phyloP scores from a whole-genome alignment of 2,888 invertebrate genomes.

The Drosophila siamana region DNA sequence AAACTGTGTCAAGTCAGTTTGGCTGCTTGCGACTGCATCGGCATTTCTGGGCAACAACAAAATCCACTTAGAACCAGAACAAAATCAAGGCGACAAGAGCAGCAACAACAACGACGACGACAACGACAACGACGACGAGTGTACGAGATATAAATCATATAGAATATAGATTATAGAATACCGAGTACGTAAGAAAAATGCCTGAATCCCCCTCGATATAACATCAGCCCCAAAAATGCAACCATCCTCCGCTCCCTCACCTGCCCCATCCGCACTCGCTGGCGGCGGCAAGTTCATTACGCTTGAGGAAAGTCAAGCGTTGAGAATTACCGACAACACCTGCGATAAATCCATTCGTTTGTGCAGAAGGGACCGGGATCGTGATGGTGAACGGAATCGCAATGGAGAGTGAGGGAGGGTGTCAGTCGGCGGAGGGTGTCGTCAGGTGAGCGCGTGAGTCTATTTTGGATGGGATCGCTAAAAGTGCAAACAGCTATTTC shows the following conservation, averaged over 20 bases:
- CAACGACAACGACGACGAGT: neutral
- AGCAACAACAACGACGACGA: neutral
- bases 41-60: constrained; percentile 36
- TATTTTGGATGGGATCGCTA: constrained; percentile 62
- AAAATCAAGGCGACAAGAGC: constrained; percentile 52
- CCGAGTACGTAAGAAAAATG: constrained; percentile 35
- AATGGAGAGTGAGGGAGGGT: neutral
- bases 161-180: constrained; percentile 41
- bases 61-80: constrained; percentile 63
- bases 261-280: neutral
- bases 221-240: constrained; percentile 1
- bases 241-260: constrained; percentile 1
- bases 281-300: constrained; percentile 72
- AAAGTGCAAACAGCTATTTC: constrained; percentile 59
- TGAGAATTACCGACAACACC: constrained; percentile 75
- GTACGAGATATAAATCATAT: constrained; percentile 45
- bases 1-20: constrained; percentile 14
- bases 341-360: constrained; percentile 76
- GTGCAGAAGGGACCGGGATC: constrained; percentile 18
- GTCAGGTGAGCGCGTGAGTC: constrained; percentile 72
- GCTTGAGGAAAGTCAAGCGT: constrained; percentile 54
- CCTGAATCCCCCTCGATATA: constrained; percentile 1
- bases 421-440: neutral
- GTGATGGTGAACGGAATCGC: neutral
- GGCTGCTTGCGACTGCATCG: constrained; percentile 22